phyloP scores from a whole-genome alignment of 1,140 invertebrate genomes.

The Diabrotica undecimpunctata region DNA sequence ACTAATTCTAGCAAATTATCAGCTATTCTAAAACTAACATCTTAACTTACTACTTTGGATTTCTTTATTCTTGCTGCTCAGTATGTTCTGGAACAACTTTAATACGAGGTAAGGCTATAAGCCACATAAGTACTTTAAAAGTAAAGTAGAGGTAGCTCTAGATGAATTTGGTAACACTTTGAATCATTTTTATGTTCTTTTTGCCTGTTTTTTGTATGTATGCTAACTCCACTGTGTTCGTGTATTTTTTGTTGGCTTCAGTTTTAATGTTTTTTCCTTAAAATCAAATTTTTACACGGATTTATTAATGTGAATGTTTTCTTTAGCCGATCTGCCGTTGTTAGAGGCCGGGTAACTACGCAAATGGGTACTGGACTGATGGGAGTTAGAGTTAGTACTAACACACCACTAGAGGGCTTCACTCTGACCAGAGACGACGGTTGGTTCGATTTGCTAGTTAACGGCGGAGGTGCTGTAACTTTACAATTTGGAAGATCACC shows the following conservation, averaged over 20 bases:
- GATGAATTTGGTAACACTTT: neutral
- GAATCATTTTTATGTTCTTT: slow-evolving; percentile 11
- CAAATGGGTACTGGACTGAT: slow-evolving; percentile 86
- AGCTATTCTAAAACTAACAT: neutral
- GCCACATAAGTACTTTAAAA: slow-evolving; percentile 21
- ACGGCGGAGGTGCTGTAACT: slow-evolving; percentile 93
- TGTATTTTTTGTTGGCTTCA: slow-evolving; percentile 31
- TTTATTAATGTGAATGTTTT: slow-evolving; percentile 22
- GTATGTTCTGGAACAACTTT: slow-evolving; percentile 97
- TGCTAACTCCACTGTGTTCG: slow-evolving; percentile 40
- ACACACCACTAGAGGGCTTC: slow-evolving; percentile 86
- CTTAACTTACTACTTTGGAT: slow-evolving; percentile 19
- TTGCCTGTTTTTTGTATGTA: slow-evolving; percentile 17
- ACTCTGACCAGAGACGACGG: slow-evolving; percentile 88
- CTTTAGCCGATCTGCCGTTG: slow-evolving; percentile 89
- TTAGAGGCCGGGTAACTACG: slow-evolving; percentile 89
- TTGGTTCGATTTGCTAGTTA: slow-evolving; percentile 95
- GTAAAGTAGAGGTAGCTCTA: slow-evolving; percentile 8
- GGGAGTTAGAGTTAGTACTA: slow-evolving; percentile 89
- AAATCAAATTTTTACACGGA: neutral
- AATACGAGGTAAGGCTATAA: slow-evolving; percentile 85
- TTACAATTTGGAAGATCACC: slow-evolving; percentile 90
- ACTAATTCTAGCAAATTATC: no score
- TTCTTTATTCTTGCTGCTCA: slow-evolving; percentile 69
- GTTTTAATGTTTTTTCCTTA: slow-evolving; percentile 29